Base-by-base conservation (phyloP, 1,140 invertebrate genomes). In the Venturia canescens region DNA sequence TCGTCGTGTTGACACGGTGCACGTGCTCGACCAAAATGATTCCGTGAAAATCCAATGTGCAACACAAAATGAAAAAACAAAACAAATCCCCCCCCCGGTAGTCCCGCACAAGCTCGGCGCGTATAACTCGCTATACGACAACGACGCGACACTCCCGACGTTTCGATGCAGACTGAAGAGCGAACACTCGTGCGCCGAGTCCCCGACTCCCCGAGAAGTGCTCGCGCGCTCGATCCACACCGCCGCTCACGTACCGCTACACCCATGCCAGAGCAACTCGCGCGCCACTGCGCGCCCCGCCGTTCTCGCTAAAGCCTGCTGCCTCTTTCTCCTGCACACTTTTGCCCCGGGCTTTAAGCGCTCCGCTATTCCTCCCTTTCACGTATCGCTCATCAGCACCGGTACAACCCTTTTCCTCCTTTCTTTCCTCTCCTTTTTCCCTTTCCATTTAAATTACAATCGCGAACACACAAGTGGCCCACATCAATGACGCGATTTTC, bases 141-240 rank as follows among this genome's bases (percentile, higher is more conserved):
- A 71, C 86, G 84, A 84, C 83, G 71, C 87, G 84, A 84, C 86
- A 86, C 84, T 84, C 82, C 83, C 84, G 87, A 79, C 84, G 84
- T 83, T 88, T 86, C 83, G 85, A 87, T 86, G 85, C 85, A 87
- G 84, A 88, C 87, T 88, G 87, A 88, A n/a, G n/a, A n/a, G n/a
- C n/a, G n/a, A 83, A 81, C 80, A 82, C 74, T 78, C 85, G 82
- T 75, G 84, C 79, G 78, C 63, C 79, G 82, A 79, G 67, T 75
- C 81, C 78, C 84, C 83, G 79, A 80, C 83, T 87, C 86, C 48
- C 83, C 70, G 79, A 84, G 81, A 21, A 72, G 38, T 23, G 70
- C 15, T 34, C 67, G 67, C 67, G 67, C 26, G 67, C 67, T 11
- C 11, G 1, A 80, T 78, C 74, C 77, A 70, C 53, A 70, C 38